Evolutionary conservation across 2,888 invertebrate genomes (phyloP).

Genomic region (Fragum fragum): DNA sequence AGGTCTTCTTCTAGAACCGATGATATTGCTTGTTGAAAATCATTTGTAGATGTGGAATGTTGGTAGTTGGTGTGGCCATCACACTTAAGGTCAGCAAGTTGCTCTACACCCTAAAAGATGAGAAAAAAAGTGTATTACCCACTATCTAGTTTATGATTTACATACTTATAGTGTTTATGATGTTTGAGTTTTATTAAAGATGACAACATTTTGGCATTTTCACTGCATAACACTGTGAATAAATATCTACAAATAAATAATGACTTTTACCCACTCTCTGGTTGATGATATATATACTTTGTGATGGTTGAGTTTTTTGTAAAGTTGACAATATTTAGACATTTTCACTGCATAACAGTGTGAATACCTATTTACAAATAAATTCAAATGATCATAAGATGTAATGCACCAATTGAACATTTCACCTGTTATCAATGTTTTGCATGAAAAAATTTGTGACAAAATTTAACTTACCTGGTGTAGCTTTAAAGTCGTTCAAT

Average conservation of each 20-base stretch:
- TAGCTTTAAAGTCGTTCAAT: not conserved
- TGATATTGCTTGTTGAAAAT: not conserved
- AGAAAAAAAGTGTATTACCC: no score
- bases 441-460: not conserved
- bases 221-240: no score
- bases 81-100: not conserved
- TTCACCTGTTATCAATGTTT: no score
- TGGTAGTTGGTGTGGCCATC: slow-evolving; percentile 10
- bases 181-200: not conserved
- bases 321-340: no score
- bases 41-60: not conserved
- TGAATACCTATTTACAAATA: not conserved
- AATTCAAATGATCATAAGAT: not conserved
- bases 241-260: no score
- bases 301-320: no score
- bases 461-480: not conserved
- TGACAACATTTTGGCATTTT: not conserved
- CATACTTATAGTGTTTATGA: no score
- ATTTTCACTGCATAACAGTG: not conserved
- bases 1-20: not conserved
- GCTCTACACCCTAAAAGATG: not conserved
- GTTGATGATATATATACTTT: no score
- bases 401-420: not conserved
- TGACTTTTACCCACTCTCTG: no score
- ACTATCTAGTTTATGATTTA: no score